Base-by-base conservation (phyloP, 2,797 vertebrate genomes). In the Lagodon rhomboides region DNA sequence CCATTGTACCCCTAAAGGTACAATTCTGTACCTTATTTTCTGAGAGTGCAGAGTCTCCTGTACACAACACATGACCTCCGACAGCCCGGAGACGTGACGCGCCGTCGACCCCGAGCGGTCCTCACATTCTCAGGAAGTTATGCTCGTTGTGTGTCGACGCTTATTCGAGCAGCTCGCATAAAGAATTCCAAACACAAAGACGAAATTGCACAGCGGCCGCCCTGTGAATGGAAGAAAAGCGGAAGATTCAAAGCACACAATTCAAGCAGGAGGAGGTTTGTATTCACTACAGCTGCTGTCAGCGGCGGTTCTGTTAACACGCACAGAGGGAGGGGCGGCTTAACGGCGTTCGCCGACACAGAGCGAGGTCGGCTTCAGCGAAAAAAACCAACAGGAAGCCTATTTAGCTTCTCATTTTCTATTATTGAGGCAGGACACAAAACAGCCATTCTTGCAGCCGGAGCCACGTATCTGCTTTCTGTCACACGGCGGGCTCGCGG, bases 121-220 rank as follows among this genome's bases (percentile, higher is more conserved):
- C n/a, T n/a, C n/a, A n/a, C n/a, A n/a, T n/a, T 16, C 51, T 53
- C n/a, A 25, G 20, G 27, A 67, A 41, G 30, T 55, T 41, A 17
- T 54, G 30, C 34, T 34, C 25, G 22, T 68, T 55, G 27, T 65
- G 68, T 53, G 25, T 41, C 34, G 59, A 68, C 13, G 64, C 12
- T 62, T 69, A 51, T 80, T 78, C 64, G 22, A 70, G 51, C 62
- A 46, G 53, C 68, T 73, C 68, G 60, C 60, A 74, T 67, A 53
- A 83, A 82, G 60, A 25, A 83, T 51, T 72, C 69, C 17, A 9
- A 61, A 77, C 58, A 50, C 46, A 80, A 30, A 68, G 60, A 22
- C 2, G 3, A 25, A 60, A 73, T 64, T 64, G 75, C 56, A 61
- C 25, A 51, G 23, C 11, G 47, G 27, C 12, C 27, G 27, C 12